Evolutionary conservation across 2,113 vertebrate genomes (phyloP), one percentile per base, ranked within the genome.

Genomic region (Nestor notabilis): DNA sequence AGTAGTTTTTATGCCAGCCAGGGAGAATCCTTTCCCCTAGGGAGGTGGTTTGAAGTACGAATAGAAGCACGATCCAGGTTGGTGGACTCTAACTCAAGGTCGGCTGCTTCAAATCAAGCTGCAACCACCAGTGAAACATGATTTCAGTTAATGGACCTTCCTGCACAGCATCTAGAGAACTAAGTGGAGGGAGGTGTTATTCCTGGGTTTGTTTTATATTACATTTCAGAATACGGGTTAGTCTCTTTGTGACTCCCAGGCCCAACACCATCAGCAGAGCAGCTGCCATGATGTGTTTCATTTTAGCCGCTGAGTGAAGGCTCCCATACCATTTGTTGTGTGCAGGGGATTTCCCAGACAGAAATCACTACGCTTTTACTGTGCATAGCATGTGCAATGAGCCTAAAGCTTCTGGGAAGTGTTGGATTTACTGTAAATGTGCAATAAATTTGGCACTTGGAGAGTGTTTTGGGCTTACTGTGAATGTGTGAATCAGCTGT

Each of bases 401-500:
- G 71, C 49, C 83, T 61, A 58, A 37, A 69, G 37, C 71, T 89
- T 72, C 76, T 66, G 89, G 88, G 41, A 93, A 90, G 37, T n/a
- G 68, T 39, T 86, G 60, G 46, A 58, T 66, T 90, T 91, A 50
- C 80, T 89, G 86, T 63, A 86, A 93, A 86, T 39, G 53, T 90
- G 89, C 68, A 89, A 83, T 70, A 77, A 88, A 93, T 96, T 81
- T 61, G 75, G 76, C 68, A 58, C 66, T 85, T 0, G 1, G 60
- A 66, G 56, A 35, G 87, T 41, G 70, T 87, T 94, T 85, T 31
- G 70, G 70, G n/a, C 85, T 85, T 65, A 6, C 82, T 90, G 92
- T 39, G 90, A 84, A 79, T 12, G 82, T 94, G 94, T 85, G 92
- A 92, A 93, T 83, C 87, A 87, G 74, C 69, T 44, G 28, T 47